Percentiles rank a stretch among this genome's conserved stretches.
Conservation (phyloP, 1,140 invertebrate species). For the Pogonomyrmex barbatus region DNA sequence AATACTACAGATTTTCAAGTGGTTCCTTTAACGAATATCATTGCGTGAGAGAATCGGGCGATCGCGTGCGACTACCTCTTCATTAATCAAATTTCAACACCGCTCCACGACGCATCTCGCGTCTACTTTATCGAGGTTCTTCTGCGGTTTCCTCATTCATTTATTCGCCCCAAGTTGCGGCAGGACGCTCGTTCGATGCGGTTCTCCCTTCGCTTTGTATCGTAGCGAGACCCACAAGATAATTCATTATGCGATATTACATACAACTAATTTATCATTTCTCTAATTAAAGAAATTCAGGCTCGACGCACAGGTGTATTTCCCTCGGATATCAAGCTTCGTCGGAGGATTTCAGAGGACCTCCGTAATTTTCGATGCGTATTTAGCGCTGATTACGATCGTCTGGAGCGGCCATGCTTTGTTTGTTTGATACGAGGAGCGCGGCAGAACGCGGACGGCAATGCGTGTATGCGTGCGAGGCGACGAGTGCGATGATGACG, state of each 20-base stretch:
- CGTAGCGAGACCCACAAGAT: neutral
- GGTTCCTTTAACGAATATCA: neutral
- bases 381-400: conserved; percentile 15
- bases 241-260: neutral
- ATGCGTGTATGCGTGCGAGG: conserved; percentile 11
- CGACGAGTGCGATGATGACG: conserved; percentile 43
- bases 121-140: conserved; percentile 27
- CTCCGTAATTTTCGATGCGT: neutral
- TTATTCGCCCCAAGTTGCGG: conserved; percentile 6
- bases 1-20: neutral
- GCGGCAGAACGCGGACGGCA: neutral
- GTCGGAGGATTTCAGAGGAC: neutral
- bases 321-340: neutral
- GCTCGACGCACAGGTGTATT: neutral
- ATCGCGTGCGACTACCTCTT: conserved; percentile 14
- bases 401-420: neutral
- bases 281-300: neutral
- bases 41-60: conserved; percentile 25
- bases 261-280: neutral
- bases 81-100: conserved; percentile 43
- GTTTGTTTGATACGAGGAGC: conserved; percentile 27
- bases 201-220: neutral
- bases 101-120: neutral
- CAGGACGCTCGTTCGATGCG: conserved; percentile 14
- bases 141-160: conserved; percentile 9